A percentile compares a stretch with the other conserved stretches of the same genome.
Evolutionary conservation across 2,113 vertebrate species (phyloP).

Genomic region (Lynx canadensis): DNA sequence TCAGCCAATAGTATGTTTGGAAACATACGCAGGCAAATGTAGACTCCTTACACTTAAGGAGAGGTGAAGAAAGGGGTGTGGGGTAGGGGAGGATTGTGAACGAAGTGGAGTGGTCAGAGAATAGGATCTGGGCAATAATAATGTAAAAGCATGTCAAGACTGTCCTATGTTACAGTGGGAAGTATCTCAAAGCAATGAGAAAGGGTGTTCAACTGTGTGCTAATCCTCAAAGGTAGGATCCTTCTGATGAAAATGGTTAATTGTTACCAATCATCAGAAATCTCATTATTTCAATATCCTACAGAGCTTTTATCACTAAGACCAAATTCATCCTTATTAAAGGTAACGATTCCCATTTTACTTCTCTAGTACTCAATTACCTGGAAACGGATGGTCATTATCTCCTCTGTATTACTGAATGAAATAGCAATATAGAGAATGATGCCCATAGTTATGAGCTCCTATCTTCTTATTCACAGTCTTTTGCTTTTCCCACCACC

Average conservation of each 20-base stretch:
- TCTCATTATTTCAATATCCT: not conserved
- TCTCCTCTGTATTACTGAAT: not conserved
- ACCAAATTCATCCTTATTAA: slow-evolving; percentile 44
- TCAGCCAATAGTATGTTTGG: not conserved
- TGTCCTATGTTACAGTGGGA: not conserved
- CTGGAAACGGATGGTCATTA: not conserved
- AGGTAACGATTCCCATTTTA: slow-evolving; percentile 15
- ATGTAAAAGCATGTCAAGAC: not conserved
- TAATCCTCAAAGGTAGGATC: not conserved
- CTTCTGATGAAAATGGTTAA: slow-evolving; percentile 16
- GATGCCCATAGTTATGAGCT: not conserved
- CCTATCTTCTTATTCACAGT: not conserved
- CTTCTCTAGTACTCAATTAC: slow-evolving; percentile 26
- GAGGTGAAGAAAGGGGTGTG: not conserved
- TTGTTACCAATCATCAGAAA: slow-evolving; percentile 37
- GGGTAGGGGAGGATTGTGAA: not conserved
- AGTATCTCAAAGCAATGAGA: not conserved
- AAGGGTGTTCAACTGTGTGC: not conserved
- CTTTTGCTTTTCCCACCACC: not conserved
- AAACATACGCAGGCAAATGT: not conserved
- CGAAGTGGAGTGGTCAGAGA: not conserved
- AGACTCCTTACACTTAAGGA: not conserved
- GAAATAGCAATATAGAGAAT: not conserved
- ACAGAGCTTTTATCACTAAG: slow-evolving; percentile 22
- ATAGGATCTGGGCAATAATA: not conserved